Conservation (phyloP, 2,797 vertebrate genomes). For the Siniperca obscura region DNA sequence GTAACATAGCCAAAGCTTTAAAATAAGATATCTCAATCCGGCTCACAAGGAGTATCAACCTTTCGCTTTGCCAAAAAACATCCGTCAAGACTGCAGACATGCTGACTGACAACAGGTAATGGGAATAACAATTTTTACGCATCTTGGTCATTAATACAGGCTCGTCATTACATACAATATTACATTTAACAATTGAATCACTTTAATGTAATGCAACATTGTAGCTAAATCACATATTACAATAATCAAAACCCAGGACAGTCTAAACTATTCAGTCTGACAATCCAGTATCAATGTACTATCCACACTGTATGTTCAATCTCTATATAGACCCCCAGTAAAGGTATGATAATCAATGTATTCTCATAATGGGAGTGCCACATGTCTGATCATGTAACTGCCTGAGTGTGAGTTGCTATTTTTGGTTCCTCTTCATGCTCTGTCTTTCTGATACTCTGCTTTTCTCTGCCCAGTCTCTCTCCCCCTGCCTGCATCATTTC, state of each 20-base stretch:
- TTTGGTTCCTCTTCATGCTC: constrained; percentile 69
- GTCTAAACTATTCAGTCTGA: neutral
- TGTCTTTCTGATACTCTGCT: constrained; percentile 38
- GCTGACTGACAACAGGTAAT: constrained; percentile 82
- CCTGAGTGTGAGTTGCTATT: constrained; percentile 68
- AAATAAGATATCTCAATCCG: constrained; percentile 27
- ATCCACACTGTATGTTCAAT: neutral
- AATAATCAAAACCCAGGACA: neutral
- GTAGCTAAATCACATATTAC: neutral
- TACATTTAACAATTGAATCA: neutral
- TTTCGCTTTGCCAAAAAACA: constrained; percentile 40
- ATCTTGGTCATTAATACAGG: neutral
- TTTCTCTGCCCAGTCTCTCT: constrained; percentile 9
- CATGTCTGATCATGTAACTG: constrained; percentile 69
- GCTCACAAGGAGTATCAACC: constrained; percentile 52
- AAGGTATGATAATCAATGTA: constrained; percentile 39
- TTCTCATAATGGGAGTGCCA: constrained; percentile 45
- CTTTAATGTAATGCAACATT: neutral
- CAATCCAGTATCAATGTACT: neutral
- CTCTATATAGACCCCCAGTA: neutral
- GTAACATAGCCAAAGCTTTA: constrained; percentile 51
- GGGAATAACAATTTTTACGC: neutral
- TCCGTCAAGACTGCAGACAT: constrained; percentile 61
- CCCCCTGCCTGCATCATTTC: constrained; percentile 31
- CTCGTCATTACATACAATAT: neutral